phyloP scores from a whole-genome alignment of 2,113 vertebrate genomes.

The Grallaria varia region DNA sequence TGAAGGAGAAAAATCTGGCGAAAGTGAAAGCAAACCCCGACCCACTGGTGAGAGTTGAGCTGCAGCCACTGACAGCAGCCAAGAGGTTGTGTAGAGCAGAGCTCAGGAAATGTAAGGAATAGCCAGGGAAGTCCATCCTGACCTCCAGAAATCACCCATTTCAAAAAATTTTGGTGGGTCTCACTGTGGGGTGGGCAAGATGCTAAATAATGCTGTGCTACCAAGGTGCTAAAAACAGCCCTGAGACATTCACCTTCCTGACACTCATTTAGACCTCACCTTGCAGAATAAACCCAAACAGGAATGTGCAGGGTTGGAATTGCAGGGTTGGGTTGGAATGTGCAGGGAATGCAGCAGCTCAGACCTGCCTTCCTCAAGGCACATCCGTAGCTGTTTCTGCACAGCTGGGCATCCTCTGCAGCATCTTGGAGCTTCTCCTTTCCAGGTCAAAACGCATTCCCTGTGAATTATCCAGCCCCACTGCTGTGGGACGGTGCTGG shows the following conservation, averaged over 20 bases:
- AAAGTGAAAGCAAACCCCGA: accelerated
- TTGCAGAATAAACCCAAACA: background rate
- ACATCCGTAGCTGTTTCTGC: background rate
- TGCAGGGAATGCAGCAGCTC: background rate
- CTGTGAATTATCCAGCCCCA: background rate
- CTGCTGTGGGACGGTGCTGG: background rate
- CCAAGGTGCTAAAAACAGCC: background rate
- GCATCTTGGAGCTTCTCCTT: background rate
- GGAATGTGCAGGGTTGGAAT: no score
- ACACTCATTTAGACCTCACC: background rate
- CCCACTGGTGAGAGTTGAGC: background rate
- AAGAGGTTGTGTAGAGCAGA: background rate
- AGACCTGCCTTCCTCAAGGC: background rate
- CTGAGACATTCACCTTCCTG: background rate
- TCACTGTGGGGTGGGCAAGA: background rate
- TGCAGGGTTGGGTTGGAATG: no score
- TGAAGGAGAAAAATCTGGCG: background rate
- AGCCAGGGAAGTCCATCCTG: background rate
- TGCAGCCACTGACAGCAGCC: background rate
- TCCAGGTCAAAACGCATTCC: background rate
- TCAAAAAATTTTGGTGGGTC: background rate
- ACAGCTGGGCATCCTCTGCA: no score
- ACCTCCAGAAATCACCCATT: background rate
- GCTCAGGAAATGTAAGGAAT: background rate
- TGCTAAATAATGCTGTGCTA: background rate